Conservation (phyloP, 2,888 invertebrate genomes). For the Epicampocera succincta region DNA sequence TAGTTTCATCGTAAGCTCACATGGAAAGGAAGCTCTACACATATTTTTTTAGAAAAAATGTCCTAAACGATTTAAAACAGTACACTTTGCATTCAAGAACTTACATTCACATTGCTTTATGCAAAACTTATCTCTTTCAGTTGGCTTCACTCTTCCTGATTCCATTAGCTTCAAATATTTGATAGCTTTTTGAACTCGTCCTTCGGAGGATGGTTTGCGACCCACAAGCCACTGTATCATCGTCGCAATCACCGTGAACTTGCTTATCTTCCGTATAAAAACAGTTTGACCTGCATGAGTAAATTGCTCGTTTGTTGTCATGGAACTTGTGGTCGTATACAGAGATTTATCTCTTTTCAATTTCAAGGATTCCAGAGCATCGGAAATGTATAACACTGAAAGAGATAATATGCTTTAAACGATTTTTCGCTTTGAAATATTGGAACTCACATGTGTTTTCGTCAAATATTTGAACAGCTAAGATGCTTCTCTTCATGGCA, state of each 20-base stretch:
- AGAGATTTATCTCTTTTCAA: conserved; percentile 58
- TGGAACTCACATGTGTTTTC: conserved; percentile 73
- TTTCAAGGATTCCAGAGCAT: conserved; percentile 73
- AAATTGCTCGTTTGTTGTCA: conserved; percentile 34
- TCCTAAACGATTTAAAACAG: too few relatives aligned
- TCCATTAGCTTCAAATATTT: conserved; percentile 73
- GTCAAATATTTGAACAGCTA: conserved; percentile 83
- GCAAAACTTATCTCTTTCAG: conserved; percentile 74
- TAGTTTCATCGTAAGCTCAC: too few relatives aligned
- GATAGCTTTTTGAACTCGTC: conserved; percentile 75
- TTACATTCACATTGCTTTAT: conserved; percentile 79
- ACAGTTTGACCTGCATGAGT: conserved; percentile 60
- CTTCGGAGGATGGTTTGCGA: conserved; percentile 73
- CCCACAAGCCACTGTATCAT: conserved; percentile 80
- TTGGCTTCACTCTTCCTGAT: conserved; percentile 72
- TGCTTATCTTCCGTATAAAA: conserved; percentile 76
- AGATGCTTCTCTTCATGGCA: conserved; percentile 87
- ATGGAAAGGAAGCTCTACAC: too few relatives aligned
- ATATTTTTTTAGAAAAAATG: too few relatives aligned
- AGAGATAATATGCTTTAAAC: background rate
- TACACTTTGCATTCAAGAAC: conserved; percentile 48
- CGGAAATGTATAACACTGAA: conserved; percentile 75
- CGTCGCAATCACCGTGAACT: conserved; percentile 79
- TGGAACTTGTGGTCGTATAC: background rate
- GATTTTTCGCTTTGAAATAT: background rate